These are phyloP conservation scores for Odocoileus hemionus DNA, from an alignment of 2,113 vertebrate genomes.

Conservation along the genomic window DNA sequence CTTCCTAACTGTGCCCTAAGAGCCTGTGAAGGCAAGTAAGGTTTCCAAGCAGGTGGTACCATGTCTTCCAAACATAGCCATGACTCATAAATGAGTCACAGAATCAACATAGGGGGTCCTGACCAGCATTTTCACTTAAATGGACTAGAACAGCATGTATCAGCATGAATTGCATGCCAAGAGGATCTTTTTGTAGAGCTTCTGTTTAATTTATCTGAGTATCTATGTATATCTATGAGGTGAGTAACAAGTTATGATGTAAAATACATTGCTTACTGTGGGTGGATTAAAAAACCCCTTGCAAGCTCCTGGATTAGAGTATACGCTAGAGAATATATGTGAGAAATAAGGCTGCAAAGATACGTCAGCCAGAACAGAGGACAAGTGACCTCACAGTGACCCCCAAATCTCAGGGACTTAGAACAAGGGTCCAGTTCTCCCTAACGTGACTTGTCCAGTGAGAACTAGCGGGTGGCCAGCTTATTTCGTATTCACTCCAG, in stretches of 20 bases:
- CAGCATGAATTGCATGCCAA: neutral
- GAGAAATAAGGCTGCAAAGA: neutral
- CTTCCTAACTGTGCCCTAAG: neutral
- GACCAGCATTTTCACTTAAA: neutral
- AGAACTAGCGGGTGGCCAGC: neutral
- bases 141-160: neutral
- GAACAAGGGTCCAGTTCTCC: neutral
- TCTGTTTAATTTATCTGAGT: neutral
- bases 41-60: neutral
- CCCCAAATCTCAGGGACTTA: neutral
- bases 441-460: neutral
- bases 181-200: neutral
- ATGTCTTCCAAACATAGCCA: neutral
- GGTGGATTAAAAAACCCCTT: neutral
- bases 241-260: neutral
- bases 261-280: neutral
- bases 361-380: neutral
- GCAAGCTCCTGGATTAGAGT: neutral
- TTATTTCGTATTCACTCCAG: neutral
- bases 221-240: neutral
- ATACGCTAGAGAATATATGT: neutral
- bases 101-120: neutral
- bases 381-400: neutral
- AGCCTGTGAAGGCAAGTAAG: neutral
- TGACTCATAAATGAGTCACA: slow-evolving; percentile 29